These are phyloP conservation scores for Phragmatobia fuliginosa DNA, from an alignment of 2,888 invertebrate genomes.

Conservation along the genomic window DNA sequence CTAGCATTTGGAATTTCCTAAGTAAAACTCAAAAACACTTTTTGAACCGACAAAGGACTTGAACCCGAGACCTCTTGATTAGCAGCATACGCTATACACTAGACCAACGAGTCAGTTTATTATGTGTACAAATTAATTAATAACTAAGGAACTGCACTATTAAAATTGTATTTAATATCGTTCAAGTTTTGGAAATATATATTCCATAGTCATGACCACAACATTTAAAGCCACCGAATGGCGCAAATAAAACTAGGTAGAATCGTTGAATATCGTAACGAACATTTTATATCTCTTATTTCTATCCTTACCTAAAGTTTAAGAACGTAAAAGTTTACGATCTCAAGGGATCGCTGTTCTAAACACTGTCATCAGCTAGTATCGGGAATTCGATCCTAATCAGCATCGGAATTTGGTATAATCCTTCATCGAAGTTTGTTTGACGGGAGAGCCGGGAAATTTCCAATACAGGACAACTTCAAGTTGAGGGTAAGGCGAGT, in stretches of 20 bases:
- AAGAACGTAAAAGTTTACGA: constrained; percentile 29
- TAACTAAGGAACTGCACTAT: too few relatives aligned
- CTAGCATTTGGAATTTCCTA: too few relatives aligned
- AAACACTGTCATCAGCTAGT: constrained; percentile 33
- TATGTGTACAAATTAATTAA: too few relatives aligned
- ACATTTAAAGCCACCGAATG: neutral
- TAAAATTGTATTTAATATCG: too few relatives aligned
- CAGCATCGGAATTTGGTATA: constrained; percentile 43
- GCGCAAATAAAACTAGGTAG: too few relatives aligned
- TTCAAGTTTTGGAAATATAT: too few relatives aligned
- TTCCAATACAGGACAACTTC: constrained; percentile 51
- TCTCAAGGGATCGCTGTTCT: constrained; percentile 13
- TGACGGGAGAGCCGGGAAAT: constrained; percentile 46
- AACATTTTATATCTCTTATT: neutral
- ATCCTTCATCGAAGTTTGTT: constrained; percentile 50
- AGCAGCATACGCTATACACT: too few relatives aligned
- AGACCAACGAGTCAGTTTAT: too few relatives aligned
- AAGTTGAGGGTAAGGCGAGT: constrained; percentile 43
- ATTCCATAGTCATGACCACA: too few relatives aligned
- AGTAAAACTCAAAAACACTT: too few relatives aligned
- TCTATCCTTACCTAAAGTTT: constrained; percentile 8
- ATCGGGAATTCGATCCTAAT: constrained; percentile 34
- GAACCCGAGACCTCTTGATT: too few relatives aligned
- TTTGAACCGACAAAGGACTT: too few relatives aligned
- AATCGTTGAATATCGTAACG: neutral